phyloP scores from a whole-genome alignment of 2,888 invertebrate genomes.

The Acleris literana region DNA sequence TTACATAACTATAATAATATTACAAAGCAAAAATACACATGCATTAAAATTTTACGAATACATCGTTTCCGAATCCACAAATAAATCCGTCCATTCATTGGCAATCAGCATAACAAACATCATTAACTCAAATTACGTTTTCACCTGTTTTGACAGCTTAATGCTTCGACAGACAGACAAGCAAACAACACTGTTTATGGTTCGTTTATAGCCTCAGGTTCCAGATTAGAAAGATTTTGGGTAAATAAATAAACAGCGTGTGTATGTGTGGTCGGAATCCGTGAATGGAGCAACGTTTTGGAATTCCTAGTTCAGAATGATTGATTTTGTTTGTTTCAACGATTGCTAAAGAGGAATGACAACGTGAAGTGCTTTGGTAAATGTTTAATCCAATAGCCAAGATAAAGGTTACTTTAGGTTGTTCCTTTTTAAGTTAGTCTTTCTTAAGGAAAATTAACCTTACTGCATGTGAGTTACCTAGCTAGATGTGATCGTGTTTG shows the following conservation, averaged over 20 bases:
- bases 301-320: neutral
- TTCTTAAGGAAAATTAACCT: too few species aligned
- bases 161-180: constrained; percentile 31
- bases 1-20: neutral
- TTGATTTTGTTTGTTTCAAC: too few species aligned
- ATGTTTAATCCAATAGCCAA: too few species aligned
- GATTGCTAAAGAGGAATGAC: too few species aligned
- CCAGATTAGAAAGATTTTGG: constrained; percentile 27
- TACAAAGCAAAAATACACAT: constrained; percentile 3
- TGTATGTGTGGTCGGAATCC: constrained; percentile 24
- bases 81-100: constrained; percentile 33
- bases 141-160: constrained; percentile 41
- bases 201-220: neutral
- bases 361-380: too few species aligned
- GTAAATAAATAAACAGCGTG: constrained; percentile 24
- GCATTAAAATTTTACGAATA: constrained; percentile 27
- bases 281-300: neutral
- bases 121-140: constrained; percentile 37
- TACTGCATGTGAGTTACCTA: too few species aligned
- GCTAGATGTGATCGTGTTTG: too few species aligned
- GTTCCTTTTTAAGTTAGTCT: too few species aligned
- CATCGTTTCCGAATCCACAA: constrained; percentile 25
- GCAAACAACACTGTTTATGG: constrained; percentile 26
- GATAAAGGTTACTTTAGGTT: too few species aligned
- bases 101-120: constrained; percentile 36